Conservation (phyloP, 2,888 invertebrate genomes). For the Eurytoma californica region DNA sequence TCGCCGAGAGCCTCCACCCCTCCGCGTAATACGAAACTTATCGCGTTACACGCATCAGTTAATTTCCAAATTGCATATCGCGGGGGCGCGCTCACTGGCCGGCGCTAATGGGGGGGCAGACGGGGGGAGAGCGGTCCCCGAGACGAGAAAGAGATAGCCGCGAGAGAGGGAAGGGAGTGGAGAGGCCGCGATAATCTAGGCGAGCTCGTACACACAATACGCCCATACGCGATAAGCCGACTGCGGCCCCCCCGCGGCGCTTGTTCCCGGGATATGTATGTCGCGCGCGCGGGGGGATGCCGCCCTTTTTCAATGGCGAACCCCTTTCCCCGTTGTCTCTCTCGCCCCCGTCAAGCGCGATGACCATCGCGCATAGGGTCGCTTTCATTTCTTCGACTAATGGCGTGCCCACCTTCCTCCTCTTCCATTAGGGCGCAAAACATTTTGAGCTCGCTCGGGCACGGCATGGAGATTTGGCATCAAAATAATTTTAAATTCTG, state of each 20-base stretch:
- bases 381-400: not conserved
- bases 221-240: conserved; percentile 69
- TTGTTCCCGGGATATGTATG: not conserved
- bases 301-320: conserved; percentile 31
- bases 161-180: conserved; percentile 42
- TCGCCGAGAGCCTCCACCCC: not conserved
- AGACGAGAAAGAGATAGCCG: conserved; percentile 43
- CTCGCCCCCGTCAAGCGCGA: too few relatives aligned
- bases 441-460: conserved; percentile 1
- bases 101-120: conserved; percentile 44
- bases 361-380: not conserved
- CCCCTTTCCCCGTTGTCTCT: not conserved
- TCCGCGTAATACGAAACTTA: conserved; percentile 53
- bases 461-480: too few relatives aligned
- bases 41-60: conserved; percentile 55
- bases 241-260: conserved; percentile 27
- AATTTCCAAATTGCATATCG: conserved; percentile 54
- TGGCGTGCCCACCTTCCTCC: not conserved
- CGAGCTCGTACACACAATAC: conserved; percentile 64
- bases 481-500: too few relatives aligned
- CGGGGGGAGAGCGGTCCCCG: not conserved
- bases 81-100: conserved; percentile 15
- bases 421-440: not conserved
- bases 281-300: not conserved
- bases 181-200: conserved; percentile 63